Conservation (phyloP, 2,113 vertebrate species). For the Lophura nycthemera region DNA sequence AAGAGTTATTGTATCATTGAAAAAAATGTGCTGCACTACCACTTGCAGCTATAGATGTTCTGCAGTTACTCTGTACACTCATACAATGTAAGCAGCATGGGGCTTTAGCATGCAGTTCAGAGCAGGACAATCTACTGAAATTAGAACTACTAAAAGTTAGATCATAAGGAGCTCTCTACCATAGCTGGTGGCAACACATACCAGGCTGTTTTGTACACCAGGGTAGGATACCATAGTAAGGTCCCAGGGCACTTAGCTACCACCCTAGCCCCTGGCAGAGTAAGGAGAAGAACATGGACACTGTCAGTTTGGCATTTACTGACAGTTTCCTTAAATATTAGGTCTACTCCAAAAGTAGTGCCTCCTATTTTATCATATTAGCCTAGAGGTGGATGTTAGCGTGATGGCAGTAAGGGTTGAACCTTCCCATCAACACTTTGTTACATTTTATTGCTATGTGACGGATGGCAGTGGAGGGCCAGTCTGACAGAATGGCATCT, state of each 20-base stretch:
- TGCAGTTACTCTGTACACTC: neutral
- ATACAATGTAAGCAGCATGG: neutral
- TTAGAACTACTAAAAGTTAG: neutral
- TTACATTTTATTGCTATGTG: no score
- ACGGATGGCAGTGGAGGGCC: no score
- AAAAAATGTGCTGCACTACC: neutral
- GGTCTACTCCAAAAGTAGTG: no score
- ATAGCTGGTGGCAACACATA: neutral
- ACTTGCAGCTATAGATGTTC: neutral
- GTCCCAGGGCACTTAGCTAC: neutral
- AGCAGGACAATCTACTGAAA: neutral
- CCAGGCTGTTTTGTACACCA: fast-evolving
- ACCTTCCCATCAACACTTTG: no score
- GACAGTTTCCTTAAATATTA: no score
- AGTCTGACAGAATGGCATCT: no score
- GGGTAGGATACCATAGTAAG: neutral
- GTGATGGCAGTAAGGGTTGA: no score
- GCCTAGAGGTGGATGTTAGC: no score
- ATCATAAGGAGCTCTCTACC: neutral
- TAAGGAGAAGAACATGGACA: neutral
- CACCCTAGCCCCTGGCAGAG: neutral
- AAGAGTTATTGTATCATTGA: neutral
- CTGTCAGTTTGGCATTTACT: neutral
- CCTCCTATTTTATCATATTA: no score
- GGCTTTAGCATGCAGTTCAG: neutral